Conservation (phyloP, 2,113 vertebrate species). For the Microtus pennsylvanicus region DNA sequence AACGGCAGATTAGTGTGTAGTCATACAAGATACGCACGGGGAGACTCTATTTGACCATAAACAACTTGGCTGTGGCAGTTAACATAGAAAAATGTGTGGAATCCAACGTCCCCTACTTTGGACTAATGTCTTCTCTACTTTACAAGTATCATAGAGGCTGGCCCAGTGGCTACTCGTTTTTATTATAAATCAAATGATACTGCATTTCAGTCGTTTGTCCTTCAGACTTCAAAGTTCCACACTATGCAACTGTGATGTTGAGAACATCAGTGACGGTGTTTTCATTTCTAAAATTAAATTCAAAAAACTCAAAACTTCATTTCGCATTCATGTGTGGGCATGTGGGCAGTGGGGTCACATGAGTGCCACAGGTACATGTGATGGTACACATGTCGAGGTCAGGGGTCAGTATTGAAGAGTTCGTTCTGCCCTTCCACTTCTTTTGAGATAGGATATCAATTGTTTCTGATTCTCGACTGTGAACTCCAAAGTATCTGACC, state of each 20-base stretch:
- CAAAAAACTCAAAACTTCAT: no score
- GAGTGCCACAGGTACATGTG: no score
- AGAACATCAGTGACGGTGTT: background rate
- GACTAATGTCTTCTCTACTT: background rate
- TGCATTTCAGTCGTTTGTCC: background rate
- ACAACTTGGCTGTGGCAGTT: background rate
- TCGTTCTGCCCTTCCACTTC: no score
- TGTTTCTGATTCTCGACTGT: background rate
- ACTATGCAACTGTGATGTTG: background rate
- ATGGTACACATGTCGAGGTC: background rate
- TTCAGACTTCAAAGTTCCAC: background rate
- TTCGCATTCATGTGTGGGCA: background rate
- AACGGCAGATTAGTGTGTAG: background rate
- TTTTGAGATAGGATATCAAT: background rate
- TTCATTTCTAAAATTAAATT: background rate
- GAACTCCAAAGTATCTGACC: no score
- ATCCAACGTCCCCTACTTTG: background rate
- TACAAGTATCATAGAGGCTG: background rate
- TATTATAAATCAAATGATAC: constrained; percentile 19
- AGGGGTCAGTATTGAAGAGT: background rate
- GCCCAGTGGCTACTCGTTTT: background rate
- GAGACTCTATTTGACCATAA: background rate
- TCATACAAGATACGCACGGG: background rate
- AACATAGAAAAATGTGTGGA: background rate
- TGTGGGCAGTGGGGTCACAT: background rate